Evolutionary conservation across 2,888 invertebrate species (phyloP), one percentile per base, ranked within the genome.

Genomic region (Elegia similella): DNA sequence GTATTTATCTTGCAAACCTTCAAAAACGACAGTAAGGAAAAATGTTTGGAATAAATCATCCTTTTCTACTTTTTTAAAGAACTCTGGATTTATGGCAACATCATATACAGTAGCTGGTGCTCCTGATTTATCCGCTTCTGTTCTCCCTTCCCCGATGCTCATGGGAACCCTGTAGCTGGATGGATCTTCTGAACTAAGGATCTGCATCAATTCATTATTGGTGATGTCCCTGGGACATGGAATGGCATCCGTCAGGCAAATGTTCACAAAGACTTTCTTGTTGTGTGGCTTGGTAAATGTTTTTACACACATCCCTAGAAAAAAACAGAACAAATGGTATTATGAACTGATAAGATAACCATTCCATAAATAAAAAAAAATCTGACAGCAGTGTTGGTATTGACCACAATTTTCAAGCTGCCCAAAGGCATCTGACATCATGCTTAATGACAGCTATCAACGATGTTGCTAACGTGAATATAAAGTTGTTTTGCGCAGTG

Each of bases 111-210:
- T 93, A 42, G 95, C 95, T 0, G 94, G 93, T 17, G 93, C 89
- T 32, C 96, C 96, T 55, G 94, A 92, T 80, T 96, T 97, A 78
- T 98, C 98, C 17, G 89, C 84, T 73, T 97, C 97, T 6, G 93
- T 92, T 67, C 95, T 94, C 5, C 96, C 94, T 74, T 95, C 95
- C 0, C 97, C 97, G 63, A 98, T 95, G 78, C 98, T 98, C 96
- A 98, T 96, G 0, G 98, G 98, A 47, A 98, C 94, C 62, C 95
- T 92, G 81, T 94, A 98, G 50, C 93, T 93, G 3, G 94, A 93
- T 0, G 95, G 94, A 53, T 95, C 95, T 57, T 94, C 93, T 0
- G 95, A 95, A 61, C 93, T 92, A 23, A 97, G 81, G 56, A 96
- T 93, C 59, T 93, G 92, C 65, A 94, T 88, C 1, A 97, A 88